These are phyloP conservation scores for Heliangelus exortis DNA, from an alignment of 2,797 vertebrate genomes.

Conservation along the genomic window DNA sequence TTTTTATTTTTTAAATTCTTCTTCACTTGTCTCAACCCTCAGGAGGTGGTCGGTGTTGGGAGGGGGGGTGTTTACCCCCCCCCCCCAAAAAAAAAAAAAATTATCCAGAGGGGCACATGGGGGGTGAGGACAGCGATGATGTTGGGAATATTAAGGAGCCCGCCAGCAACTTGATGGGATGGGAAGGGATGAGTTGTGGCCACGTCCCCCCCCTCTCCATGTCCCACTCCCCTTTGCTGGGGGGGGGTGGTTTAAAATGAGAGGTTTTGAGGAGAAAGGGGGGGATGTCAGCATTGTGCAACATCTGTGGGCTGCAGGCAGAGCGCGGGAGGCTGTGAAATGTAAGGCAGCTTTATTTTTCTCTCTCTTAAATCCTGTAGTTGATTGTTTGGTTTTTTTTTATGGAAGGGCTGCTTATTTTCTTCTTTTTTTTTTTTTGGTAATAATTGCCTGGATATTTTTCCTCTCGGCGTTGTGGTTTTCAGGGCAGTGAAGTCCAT, in stretches of 20 bases:
- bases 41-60: neutral
- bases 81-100: neutral
- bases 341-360: neutral
- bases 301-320: slow-evolving; percentile 15
- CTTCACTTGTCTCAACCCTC: neutral
- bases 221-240: neutral
- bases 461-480: slow-evolving; percentile 46
- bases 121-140: neutral
- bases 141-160: neutral
- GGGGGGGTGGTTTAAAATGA: neutral
- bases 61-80: too few species aligned
- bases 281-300: neutral
- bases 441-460: slow-evolving; percentile 21
- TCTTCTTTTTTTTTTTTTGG: neutral
- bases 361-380: too few species aligned
- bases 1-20: too few species aligned
- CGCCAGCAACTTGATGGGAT: neutral
- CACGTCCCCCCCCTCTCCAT: neutral
- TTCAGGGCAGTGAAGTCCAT: slow-evolving; percentile 48
- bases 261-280: neutral
- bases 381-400: too few species aligned
- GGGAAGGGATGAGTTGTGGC: neutral
- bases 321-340: slow-evolving; percentile 13
- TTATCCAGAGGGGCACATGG: neutral
- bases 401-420: neutral